Percentiles rank a stretch among this genome's conserved stretches.
These are phyloP conservation scores for Venustoraphidia nigricollis DNA, from an alignment of 2,888 invertebrate species.

Conservation along the genomic window DNA sequence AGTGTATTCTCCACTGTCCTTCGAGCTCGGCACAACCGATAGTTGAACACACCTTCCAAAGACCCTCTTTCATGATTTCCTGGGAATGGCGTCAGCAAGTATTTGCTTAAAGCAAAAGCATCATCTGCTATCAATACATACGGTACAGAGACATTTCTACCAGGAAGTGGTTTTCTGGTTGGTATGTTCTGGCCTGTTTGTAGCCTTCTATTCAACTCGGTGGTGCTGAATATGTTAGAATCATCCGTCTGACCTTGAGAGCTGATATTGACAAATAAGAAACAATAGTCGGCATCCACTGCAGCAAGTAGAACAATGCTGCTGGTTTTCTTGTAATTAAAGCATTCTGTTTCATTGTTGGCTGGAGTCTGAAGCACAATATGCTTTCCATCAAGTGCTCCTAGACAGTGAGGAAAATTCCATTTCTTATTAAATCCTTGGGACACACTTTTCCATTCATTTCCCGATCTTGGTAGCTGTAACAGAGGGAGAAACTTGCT, in stretches of 20 bases:
- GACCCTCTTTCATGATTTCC: conserved; percentile 2
- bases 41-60: conserved; percentile 9
- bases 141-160: not conserved
- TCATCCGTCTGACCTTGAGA: conserved; percentile 14
- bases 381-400: conserved; percentile 15
- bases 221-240: conserved; percentile 9
- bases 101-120: no score
- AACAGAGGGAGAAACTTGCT: conserved; percentile 8
- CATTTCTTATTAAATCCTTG: conserved; percentile 14
- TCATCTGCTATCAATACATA: no score
- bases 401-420: conserved; percentile 17
- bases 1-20: no score
- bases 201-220: conserved; percentile 10
- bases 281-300: conserved; percentile 16
- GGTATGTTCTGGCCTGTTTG: conserved; percentile 6
- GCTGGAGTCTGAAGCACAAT: conserved; percentile 14
- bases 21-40: not conserved
- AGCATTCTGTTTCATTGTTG: conserved; percentile 15
- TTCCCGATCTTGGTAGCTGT: conserved; percentile 11
- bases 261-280: conserved; percentile 17
- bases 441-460: conserved; percentile 15
- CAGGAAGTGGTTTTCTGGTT: conserved; percentile 10
- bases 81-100: no score
- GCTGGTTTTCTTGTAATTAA: conserved; percentile 15
- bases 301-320: conserved; percentile 16